phyloP scores from a whole-genome alignment of 2,888 invertebrate genomes.

The Lithophane semibrunnea region DNA sequence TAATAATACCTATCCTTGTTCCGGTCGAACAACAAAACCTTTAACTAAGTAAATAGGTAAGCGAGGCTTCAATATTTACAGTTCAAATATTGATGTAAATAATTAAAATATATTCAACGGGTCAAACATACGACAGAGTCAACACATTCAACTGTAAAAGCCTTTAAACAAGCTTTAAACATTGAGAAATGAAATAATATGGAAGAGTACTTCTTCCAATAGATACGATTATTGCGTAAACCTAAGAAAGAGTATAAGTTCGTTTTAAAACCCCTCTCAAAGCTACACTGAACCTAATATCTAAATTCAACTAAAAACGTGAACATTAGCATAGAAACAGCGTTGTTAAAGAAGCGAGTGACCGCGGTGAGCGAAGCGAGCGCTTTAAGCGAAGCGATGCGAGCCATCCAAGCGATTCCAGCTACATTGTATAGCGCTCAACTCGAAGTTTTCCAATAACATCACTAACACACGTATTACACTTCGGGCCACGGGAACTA shows the following conservation, averaged over 20 bases:
- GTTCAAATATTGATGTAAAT: slow-evolving; percentile 23
- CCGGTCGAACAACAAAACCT: slow-evolving; percentile 8
- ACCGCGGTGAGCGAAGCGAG: slow-evolving; percentile 49
- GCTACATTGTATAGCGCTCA: slow-evolving; percentile 72
- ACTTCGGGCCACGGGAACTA: slow-evolving; percentile 58
- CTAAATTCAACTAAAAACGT: slow-evolving; percentile 44
- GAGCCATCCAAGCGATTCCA: slow-evolving; percentile 45
- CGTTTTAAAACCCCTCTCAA: neutral
- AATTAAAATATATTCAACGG: slow-evolving; percentile 18
- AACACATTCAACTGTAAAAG: slow-evolving; percentile 17
- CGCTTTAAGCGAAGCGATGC: slow-evolving; percentile 46
- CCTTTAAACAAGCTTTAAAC: slow-evolving; percentile 15
- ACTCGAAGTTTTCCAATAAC: slow-evolving; percentile 78
- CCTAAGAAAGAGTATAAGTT: neutral
- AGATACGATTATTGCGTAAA: slow-evolving; percentile 1
- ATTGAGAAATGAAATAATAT: neutral
- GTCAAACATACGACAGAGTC: slow-evolving; percentile 3
- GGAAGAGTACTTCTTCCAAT: neutral
- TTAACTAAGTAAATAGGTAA: slow-evolving; percentile 25
- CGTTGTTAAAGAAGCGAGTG: slow-evolving; percentile 52
- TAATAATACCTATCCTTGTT: neutral
- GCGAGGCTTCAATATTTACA: slow-evolving; percentile 20
- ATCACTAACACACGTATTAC: slow-evolving; percentile 64
- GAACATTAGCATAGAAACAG: slow-evolving; percentile 56
- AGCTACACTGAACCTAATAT: slow-evolving; percentile 12